These are phyloP conservation scores for Semibalanus balanoides DNA, from an alignment of 1,140 invertebrate genomes.

Conservation along the genomic window DNA sequence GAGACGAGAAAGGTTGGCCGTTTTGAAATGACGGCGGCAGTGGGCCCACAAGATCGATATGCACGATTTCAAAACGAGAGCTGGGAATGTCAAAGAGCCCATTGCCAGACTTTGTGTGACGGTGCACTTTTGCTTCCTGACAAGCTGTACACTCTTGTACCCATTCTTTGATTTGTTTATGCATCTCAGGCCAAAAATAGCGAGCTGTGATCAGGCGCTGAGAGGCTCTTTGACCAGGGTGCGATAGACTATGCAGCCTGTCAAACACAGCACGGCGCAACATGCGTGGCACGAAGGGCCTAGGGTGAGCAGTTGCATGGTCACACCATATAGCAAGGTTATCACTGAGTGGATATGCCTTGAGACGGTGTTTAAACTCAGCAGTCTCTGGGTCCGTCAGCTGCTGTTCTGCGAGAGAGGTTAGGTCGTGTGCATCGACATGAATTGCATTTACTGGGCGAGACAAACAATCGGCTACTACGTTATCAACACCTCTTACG, in stretches of 20 bases:
- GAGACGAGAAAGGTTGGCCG: neutral
- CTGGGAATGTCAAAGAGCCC: too few relatives aligned
- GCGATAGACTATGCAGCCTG: too few relatives aligned
- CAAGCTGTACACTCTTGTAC: neutral
- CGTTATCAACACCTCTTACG: neutral
- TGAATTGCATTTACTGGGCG: neutral
- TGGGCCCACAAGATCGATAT: neutral
- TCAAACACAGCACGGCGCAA: too few relatives aligned
- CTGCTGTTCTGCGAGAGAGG: neutral
- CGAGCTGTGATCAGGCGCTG: slow-evolving; percentile 4
- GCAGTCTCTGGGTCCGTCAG: neutral
- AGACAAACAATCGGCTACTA: neutral
- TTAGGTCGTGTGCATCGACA: neutral
- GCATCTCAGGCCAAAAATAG: slow-evolving; percentile 6
- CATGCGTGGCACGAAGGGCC: neutral
- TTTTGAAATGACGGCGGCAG: neutral
- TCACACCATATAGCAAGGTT: slow-evolving; percentile 1
- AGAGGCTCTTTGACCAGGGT: neutral
- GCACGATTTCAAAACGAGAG: too few relatives aligned
- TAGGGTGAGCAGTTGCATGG: neutral
- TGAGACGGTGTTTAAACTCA: neutral
- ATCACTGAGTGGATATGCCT: neutral
- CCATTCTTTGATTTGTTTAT: neutral
- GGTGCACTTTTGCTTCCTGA: slow-evolving; percentile 2
- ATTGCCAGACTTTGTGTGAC: neutral